These are phyloP conservation scores for Minunthozetes semirufus DNA, from an alignment of 2,888 invertebrate genomes.

Conservation along the genomic window DNA sequence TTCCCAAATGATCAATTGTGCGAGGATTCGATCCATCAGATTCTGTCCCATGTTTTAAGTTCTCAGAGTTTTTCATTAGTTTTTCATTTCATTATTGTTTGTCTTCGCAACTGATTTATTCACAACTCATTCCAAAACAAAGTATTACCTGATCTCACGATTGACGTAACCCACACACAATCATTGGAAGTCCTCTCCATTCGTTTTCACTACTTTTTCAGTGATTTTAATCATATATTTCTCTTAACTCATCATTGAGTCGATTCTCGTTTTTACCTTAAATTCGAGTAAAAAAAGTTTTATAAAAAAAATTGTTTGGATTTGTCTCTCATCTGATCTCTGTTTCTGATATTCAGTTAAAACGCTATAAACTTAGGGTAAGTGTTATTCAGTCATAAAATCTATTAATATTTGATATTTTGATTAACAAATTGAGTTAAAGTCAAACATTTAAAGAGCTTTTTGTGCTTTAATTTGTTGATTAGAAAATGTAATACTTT, in stretches of 20 bases:
- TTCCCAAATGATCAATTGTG: conserved; percentile 7
- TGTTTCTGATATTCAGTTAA: neutral
- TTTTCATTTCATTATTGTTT: neutral
- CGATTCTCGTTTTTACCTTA: no score
- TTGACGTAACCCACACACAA: conserved; percentile 9
- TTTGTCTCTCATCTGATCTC: neutral
- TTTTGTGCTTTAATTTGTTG: neutral
- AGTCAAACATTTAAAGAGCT: neutral
- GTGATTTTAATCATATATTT: neutral
- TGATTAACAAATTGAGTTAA: neutral
- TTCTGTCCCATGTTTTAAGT: conserved; percentile 20
- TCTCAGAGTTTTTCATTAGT: neutral
- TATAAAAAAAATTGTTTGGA: neutral
- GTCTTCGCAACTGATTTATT: neutral
- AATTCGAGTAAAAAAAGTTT: neutral
- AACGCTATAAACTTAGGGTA: neutral
- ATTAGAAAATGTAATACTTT: neutral
- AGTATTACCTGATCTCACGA: conserved; percentile 21
- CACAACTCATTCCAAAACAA: neutral
- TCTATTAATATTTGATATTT: neutral
- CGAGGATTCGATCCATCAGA: neutral
- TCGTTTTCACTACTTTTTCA: neutral
- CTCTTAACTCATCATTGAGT: neutral
- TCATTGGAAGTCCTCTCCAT: neutral
- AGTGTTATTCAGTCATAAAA: neutral